Evolutionary conservation across 2,888 invertebrate genomes (phyloP).

Genomic region (Gymnoscelis rufifasciata): DNA sequence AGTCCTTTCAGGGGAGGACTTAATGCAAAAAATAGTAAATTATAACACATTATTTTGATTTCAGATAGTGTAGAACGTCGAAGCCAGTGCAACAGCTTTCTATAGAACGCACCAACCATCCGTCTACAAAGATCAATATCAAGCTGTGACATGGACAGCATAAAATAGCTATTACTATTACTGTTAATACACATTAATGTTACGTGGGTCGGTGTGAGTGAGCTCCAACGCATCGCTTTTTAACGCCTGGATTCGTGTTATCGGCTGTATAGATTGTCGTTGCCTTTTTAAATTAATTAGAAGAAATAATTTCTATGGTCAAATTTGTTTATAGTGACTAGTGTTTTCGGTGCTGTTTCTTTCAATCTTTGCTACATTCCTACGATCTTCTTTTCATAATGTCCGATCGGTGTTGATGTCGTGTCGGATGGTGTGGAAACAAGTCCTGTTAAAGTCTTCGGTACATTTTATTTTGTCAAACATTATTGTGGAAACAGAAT

Average conservation of each 20-base stretch:
- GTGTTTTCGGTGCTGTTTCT: slow-evolving; percentile 57
- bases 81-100: slow-evolving; percentile 63
- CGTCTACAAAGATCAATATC: slow-evolving; percentile 44
- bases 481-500: slow-evolving; percentile 40
- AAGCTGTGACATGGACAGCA: slow-evolving; percentile 48
- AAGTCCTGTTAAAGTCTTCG: slow-evolving; percentile 42
- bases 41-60: slow-evolving; percentile 22
- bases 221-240: slow-evolving; percentile 36
- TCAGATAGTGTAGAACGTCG: slow-evolving; percentile 54
- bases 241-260: slow-evolving; percentile 24
- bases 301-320: slow-evolving; percentile 25
- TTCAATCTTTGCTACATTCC: slow-evolving; percentile 61
- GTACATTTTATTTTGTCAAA: slow-evolving; percentile 41
- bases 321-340: slow-evolving; percentile 25
- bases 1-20: too few species aligned
- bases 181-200: slow-evolving; percentile 56
- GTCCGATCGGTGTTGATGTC: background rate
- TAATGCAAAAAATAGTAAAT: too few species aligned
- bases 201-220: slow-evolving; percentile 64
- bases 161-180: slow-evolving; percentile 59
- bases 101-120: slow-evolving; percentile 54
- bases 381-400: slow-evolving; percentile 25
- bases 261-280: slow-evolving; percentile 27
- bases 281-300: slow-evolving; percentile 13
- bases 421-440: background rate